Evolutionary conservation across 2,113 vertebrate genomes (phyloP).

Genomic region (Cryptomyrus ogoouensis): DNA sequence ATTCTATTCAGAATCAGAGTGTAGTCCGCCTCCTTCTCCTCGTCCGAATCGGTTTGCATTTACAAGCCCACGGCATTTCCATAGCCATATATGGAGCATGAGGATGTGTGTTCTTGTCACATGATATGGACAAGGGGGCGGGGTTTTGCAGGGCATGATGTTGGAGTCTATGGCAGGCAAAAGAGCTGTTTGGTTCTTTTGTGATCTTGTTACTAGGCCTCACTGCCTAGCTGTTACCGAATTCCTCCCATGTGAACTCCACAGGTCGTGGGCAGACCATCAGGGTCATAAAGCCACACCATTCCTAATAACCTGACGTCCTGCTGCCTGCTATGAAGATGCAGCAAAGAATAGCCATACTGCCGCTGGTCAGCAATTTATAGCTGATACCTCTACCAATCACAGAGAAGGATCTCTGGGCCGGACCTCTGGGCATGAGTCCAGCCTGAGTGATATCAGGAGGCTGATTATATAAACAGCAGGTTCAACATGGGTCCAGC

Average conservation of each 20-base stretch:
- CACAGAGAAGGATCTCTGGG: not conserved
- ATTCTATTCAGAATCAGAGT: not conserved
- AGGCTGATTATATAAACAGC: not conserved
- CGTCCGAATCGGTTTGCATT: not conserved
- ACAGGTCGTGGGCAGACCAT: not conserved
- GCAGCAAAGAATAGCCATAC: not conserved
- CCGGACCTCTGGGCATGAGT: not conserved
- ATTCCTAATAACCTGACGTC: not conserved
- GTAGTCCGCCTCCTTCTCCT: not conserved
- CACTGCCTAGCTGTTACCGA: not conserved
- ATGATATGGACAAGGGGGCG: not conserved
- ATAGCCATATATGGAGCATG: not conserved
- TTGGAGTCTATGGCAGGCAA: not conserved
- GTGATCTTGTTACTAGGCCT: not conserved
- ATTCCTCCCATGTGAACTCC: not conserved
- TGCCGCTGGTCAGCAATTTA: not conserved
- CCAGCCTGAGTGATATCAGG: not conserved
- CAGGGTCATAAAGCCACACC: not conserved
- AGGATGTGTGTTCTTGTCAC: not conserved
- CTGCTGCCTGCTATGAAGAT: not conserved
- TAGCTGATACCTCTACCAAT: not conserved
- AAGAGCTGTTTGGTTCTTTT: not conserved
- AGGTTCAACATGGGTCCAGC: not conserved
- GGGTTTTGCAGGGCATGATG: not conserved
- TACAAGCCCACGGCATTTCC: not conserved